Evolutionary conservation across 1,140 invertebrate species (phyloP), one percentile per base, ranked within the genome.

Genomic region (Drosophila navojoa): DNA sequence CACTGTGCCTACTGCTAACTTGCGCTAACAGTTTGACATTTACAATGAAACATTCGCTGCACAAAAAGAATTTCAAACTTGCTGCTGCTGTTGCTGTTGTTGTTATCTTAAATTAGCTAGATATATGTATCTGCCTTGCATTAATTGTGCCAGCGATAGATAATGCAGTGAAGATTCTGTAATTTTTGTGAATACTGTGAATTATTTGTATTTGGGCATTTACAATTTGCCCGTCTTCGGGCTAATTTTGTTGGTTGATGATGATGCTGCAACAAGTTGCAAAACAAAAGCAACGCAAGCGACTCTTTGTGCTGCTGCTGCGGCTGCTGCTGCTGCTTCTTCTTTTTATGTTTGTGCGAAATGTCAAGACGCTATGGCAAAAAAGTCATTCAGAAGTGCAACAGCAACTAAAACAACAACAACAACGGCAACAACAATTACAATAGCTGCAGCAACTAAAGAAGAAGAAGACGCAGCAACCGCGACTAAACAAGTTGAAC

Each of bases 401-500:
- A 69, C 60, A 79, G 53, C 42, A 64, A 74, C 53, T 7, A 32
- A 2, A 66, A 27, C 42, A 5, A 16, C 13, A 3, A 25, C 45
- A 49, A 22, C 16, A 66, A 35, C 42, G 3, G 9, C 5, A 7
- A 13, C 45, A 49, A 13, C 10, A 29, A 29, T 29, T 5, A 6
- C 5, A 29, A 29, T 6, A 64, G 38, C 42, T 7, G 25, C 13
- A 7, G 49, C 45, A 49, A 22, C 16, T 25, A 49, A 47, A 35
- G 44, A 29, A 63, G 22, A 32, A 71, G 15, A 58, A 63, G 22
- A 32, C 64, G 15, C 58, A 38, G 44, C 66, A 54, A 58, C 16
- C 50, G 68, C 52, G 67, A 42, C 49, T 71, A 61, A 79, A 86
- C 81, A 87, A 87, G 81, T 86, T 86, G 82, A 86, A 86, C 82